phyloP scores from a whole-genome alignment of 2,797 vertebrate genomes.

The Malurus leucopterus region DNA sequence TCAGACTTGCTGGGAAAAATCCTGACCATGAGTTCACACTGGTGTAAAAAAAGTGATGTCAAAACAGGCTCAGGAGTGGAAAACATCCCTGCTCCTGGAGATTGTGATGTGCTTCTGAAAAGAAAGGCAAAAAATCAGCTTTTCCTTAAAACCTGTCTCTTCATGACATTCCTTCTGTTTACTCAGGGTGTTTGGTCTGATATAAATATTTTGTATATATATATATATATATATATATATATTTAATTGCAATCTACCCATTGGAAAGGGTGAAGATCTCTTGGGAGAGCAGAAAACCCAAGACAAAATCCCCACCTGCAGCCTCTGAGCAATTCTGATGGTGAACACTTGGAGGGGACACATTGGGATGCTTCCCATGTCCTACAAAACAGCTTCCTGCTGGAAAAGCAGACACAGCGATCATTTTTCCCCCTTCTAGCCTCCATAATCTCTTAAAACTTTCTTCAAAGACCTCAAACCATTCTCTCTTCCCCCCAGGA shows the following conservation, averaged over 20 bases:
- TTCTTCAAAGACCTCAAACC: not conserved
- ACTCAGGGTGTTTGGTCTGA: not conserved
- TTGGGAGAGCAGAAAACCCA: not conserved
- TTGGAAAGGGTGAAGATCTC: not conserved
- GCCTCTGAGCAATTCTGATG: not conserved
- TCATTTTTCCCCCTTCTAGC: not conserved
- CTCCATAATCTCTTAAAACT: not conserved
- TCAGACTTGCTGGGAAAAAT: not conserved
- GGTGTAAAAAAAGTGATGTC: not conserved
- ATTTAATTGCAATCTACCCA: not conserved
- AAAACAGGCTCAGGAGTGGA: not conserved
- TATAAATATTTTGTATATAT: no score
- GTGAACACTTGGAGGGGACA: not conserved
- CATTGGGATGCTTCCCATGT: not conserved
- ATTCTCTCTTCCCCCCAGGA: slow-evolving; percentile 1
- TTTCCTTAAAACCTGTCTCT: not conserved
- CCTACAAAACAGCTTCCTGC: not conserved
- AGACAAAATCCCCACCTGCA: not conserved
- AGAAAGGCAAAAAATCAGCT: not conserved
- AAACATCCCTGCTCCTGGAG: not conserved
- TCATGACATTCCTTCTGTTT: not conserved
- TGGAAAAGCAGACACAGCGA: not conserved
- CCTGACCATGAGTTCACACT: accelerated
- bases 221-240: not conserved
- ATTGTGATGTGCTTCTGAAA: not conserved